Percentiles rank a stretch among this genome's conserved stretches.
Evolutionary conservation across 2,113 vertebrate species (phyloP).

Genomic region (Ammospiza nelsoni): DNA sequence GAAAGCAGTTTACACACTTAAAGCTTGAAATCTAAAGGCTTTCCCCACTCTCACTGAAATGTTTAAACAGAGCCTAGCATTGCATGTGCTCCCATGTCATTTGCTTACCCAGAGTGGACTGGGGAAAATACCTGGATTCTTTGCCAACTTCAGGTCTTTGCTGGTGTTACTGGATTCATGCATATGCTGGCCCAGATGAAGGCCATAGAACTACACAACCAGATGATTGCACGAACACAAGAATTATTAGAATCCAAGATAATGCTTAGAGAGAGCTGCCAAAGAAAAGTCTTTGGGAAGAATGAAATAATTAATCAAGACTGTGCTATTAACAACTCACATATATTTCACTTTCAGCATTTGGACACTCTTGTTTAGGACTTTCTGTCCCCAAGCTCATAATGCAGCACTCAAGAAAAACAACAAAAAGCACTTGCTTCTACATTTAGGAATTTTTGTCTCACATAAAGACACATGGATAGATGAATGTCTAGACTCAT

Average conservation of each 20-base stretch:
- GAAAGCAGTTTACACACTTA: background rate
- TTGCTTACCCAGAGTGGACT: background rate
- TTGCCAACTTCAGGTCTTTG: background rate
- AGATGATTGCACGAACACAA: background rate
- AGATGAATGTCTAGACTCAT: slow-evolving; percentile 12
- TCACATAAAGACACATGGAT: background rate
- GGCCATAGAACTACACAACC: background rate
- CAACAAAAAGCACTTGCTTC: background rate
- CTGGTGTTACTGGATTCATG: background rate
- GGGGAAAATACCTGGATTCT: background rate
- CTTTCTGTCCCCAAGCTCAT: slow-evolving; percentile 7
- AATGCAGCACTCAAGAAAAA: slow-evolving; percentile 15
- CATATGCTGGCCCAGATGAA: background rate
- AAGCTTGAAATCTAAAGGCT: background rate
- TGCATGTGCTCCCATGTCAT: accelerated
- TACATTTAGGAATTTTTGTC: background rate
- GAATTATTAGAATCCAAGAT: background rate
- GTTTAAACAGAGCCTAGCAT: background rate
- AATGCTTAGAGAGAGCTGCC: background rate
- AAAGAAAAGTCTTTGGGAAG: background rate
- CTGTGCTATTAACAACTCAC: background rate
- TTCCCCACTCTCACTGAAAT: background rate
- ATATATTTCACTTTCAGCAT: background rate
- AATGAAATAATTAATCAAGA: slow-evolving; percentile 29
- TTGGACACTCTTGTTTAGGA: background rate